Evolutionary conservation across 1,140 invertebrate genomes (phyloP).

Genomic region (Cydia amplana): DNA sequence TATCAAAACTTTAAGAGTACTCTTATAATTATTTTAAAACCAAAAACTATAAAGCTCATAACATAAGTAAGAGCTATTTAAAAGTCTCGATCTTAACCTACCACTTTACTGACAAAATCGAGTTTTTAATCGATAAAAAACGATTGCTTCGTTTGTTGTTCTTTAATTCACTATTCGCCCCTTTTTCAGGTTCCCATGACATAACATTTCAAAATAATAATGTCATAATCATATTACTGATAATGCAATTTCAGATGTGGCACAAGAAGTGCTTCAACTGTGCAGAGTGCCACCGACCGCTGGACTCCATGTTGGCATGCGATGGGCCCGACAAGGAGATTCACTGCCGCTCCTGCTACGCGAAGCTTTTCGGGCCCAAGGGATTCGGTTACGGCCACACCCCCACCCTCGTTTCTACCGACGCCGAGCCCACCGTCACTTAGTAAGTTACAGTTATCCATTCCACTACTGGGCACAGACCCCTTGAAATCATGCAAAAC

Average conservation of each 20-base stretch:
- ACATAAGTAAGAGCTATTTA: no score
- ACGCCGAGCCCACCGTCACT: constrained; percentile 85
- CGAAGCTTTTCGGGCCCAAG: constrained; percentile 93
- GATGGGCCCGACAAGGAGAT: constrained; percentile 94
- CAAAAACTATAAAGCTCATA: no score
- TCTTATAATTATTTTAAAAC: no score
- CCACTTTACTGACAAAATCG: no score
- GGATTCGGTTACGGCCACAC: constrained; percentile 93
- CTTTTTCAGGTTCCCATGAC: no score
- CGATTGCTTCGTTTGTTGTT: no score
- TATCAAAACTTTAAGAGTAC: no score
- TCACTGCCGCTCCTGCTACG: constrained; percentile 93
- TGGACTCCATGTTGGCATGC: constrained; percentile 95
- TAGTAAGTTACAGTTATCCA: constrained; percentile 81
- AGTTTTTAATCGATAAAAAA: no score
- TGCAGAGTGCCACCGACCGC: constrained; percentile 93
- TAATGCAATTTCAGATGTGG: constrained; percentile 86
- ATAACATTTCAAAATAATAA: no score
- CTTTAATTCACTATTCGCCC: no score
- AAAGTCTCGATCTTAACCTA: no score
- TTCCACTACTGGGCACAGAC: neutral
- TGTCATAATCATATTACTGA: neutral
- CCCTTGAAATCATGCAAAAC: neutral
- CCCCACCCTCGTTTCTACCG: constrained; percentile 89
- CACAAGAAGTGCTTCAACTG: constrained; percentile 97